phyloP scores from a whole-genome alignment of 2,113 vertebrate genomes.

The Ia io region DNA sequence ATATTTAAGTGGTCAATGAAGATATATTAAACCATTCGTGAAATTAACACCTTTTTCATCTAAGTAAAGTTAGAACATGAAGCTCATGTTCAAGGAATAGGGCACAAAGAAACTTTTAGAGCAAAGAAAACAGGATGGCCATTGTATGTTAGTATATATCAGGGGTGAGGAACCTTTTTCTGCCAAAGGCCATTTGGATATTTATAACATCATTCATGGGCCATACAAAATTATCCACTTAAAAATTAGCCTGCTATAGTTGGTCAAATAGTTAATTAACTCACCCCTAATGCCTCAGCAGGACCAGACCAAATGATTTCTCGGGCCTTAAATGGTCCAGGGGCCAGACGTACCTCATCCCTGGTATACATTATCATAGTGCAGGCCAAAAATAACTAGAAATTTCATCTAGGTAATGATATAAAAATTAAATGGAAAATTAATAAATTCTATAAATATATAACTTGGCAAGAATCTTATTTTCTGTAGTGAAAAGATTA shows the following conservation, averaged over 20 bases:
- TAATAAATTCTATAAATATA: conserved; percentile 45
- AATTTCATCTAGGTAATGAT: conserved; percentile 49
- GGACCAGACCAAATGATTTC: no score
- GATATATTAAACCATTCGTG: conserved; percentile 24
- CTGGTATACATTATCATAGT: neutral
- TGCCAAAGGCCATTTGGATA: no score
- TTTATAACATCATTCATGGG: no score
- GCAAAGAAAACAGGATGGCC: conserved; percentile 63
- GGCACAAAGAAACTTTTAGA: conserved; percentile 69
- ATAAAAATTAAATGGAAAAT: conserved; percentile 51
- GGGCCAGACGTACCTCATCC: no score
- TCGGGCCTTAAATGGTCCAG: no score
- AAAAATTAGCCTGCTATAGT: no score
- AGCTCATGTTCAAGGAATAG: conserved; percentile 40
- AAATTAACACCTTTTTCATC: conserved; percentile 64
- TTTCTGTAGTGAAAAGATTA: conserved; percentile 29
- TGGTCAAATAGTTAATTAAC: no score
- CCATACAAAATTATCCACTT: no score
- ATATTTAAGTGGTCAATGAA: conserved; percentile 23
- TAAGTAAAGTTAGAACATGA: conserved; percentile 51
- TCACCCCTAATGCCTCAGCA: no score
- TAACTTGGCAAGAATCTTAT: conserved; percentile 46
- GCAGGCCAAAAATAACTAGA: conserved; percentile 65
- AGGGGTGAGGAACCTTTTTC: no score
- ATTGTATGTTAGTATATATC: conserved; percentile 57